phyloP scores from a whole-genome alignment of 2,113 vertebrate genomes.

The Tursiops truncatus region DNA sequence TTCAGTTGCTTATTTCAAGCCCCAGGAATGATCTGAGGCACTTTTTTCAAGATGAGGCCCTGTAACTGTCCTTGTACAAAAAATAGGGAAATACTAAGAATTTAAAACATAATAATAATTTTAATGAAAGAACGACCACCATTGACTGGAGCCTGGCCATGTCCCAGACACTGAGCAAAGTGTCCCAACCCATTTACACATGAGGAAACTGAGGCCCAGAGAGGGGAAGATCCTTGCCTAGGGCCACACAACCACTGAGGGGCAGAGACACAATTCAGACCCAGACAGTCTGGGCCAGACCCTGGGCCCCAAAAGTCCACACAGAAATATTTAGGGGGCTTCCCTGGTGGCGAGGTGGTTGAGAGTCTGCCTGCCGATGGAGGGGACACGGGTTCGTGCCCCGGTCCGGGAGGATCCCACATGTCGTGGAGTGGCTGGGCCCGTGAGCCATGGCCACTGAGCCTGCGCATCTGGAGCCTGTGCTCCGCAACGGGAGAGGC shows the following conservation, averaged over 20 bases:
- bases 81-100: neutral
- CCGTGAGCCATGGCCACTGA: too few species aligned
- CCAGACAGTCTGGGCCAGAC: neutral
- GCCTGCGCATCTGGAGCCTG: too few species aligned
- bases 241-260: neutral
- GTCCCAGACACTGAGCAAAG: neutral
- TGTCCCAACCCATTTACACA: neutral
- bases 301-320: neutral
- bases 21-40: neutral
- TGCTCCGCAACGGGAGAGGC: too few species aligned
- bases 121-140: neutral
- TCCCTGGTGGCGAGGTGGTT: too few species aligned
- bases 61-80: neutral
- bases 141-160: neutral
- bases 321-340: neutral
- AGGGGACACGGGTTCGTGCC: too few species aligned
- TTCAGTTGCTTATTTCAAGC: neutral
- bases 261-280: neutral
- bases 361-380: too few species aligned
- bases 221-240: neutral
- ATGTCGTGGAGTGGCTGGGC: too few species aligned
- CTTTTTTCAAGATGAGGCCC: neutral
- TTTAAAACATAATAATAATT: neutral
- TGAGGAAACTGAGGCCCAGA: neutral
- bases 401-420: too few species aligned